Evolutionary conservation across 2,797 vertebrate genomes (phyloP).

Genomic region (Enteromius unitaeniatus): DNA sequence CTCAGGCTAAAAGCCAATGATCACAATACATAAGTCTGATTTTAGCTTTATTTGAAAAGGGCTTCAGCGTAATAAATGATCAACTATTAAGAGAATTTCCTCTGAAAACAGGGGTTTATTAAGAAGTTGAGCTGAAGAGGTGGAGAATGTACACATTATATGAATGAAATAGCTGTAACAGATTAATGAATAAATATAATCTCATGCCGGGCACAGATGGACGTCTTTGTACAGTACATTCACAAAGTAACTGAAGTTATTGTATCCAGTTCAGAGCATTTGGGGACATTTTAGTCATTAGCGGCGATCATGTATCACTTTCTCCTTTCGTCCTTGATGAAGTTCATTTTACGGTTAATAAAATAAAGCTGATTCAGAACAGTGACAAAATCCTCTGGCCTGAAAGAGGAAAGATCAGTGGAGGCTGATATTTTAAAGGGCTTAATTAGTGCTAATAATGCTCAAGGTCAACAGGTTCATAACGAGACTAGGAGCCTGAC

Average conservation of each 20-base stretch:
- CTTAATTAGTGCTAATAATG: constrained; percentile 64
- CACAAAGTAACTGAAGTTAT: constrained; percentile 7
- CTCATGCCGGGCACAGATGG: constrained; percentile 15
- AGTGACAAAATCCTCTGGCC: constrained; percentile 71
- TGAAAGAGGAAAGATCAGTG: constrained; percentile 63
- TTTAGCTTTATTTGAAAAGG: constrained; percentile 52
- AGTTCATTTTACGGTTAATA: constrained; percentile 70
- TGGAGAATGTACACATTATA: constrained; percentile 36
- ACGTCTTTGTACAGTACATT: constrained; percentile 35
- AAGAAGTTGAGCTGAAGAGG: constrained; percentile 40
- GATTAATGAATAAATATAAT: constrained; percentile 47
- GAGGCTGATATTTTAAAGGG: constrained; percentile 60
- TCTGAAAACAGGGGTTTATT: constrained; percentile 37
- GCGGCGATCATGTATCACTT: constrained; percentile 1
- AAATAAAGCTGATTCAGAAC: constrained; percentile 66
- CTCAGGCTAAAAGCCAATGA: too few species aligned
- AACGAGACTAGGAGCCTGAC: constrained; percentile 63
- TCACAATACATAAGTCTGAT: constrained; percentile 45
- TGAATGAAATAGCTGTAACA: constrained; percentile 44
- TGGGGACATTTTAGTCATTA: constrained; percentile 43
- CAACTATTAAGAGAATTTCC: constrained; percentile 55
- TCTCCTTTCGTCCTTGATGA: constrained; percentile 33
- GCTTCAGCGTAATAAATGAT: constrained; percentile 42
- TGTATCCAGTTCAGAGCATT: constrained; percentile 49
- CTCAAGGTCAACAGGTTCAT: constrained; percentile 65